A percentile compares a stretch with the other conserved stretches of the same genome.
phyloP scores from a whole-genome alignment of 2,113 vertebrate genomes.

The Melanerpes aurifrons region DNA sequence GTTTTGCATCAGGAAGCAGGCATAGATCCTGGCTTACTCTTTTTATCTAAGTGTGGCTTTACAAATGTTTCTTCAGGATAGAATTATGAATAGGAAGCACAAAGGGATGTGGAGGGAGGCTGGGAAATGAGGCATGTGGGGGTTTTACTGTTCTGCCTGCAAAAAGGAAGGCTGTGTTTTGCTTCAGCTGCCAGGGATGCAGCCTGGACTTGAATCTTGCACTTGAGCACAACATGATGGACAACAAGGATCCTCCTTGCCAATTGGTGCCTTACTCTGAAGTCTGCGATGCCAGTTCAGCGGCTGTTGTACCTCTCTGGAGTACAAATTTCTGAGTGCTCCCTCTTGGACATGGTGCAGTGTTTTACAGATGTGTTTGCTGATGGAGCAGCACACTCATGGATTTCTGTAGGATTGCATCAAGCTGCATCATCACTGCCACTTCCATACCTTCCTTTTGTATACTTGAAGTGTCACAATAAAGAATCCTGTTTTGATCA shows the following conservation, averaged over 20 bases:
- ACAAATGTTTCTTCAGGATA: not conserved
- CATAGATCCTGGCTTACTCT: not conserved
- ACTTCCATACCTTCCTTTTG: conserved; percentile 42
- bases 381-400: not conserved
- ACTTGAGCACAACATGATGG: not conserved
- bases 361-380: not conserved
- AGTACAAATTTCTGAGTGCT: not conserved
- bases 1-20: not conserved
- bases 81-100: conserved; percentile 8
- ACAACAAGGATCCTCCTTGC: not conserved
- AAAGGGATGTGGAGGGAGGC: not conserved
- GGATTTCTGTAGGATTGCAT: conserved; percentile 35
- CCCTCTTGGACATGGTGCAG: conserved; percentile 25
- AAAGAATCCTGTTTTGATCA: conserved; percentile 65
- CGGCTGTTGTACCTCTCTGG: not conserved
- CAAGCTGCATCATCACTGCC: conserved; percentile 63
- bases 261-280: conserved; percentile 51
- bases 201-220: not conserved
- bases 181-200: not conserved
- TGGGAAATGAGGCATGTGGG: not conserved
- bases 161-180: not conserved
- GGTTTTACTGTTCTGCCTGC: not conserved
- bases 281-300: not conserved
- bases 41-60: not conserved
- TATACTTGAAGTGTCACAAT: conserved; percentile 69